Conservation (phyloP, 2,113 vertebrate species). For the Azemiops feae region DNA sequence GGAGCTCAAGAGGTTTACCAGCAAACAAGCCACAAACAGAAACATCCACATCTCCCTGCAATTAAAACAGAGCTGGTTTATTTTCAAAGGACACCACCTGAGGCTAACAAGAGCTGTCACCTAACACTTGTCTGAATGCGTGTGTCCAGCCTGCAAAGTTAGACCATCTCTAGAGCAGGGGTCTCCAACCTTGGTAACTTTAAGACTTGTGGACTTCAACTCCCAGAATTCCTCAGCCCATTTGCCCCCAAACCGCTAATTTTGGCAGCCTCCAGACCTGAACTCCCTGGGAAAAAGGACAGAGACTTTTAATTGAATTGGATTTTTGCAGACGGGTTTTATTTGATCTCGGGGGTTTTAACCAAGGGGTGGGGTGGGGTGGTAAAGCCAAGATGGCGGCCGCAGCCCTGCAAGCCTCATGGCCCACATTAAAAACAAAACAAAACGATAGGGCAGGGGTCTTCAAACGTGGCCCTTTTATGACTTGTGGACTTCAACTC, state of each 20-base stretch:
- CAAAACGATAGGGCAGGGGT: too few relatives aligned
- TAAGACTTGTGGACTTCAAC: too few relatives aligned
- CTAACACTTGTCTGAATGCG: neutral
- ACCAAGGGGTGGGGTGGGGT: neutral
- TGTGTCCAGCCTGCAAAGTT: neutral
- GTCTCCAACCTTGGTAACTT: too few relatives aligned
- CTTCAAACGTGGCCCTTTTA: too few relatives aligned
- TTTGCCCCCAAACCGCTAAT: neutral
- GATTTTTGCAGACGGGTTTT: neutral
- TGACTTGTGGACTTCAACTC: too few relatives aligned
- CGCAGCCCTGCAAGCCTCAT: too few relatives aligned
- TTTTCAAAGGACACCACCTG: neutral
- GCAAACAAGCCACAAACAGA: neutral
- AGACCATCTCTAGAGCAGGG: neutral
- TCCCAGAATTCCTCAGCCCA: too few relatives aligned
- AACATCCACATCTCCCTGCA: neutral
- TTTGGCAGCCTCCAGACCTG: fast-evolving
- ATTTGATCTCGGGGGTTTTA: neutral
- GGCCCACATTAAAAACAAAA: too few relatives aligned
- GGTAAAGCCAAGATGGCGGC: too few relatives aligned
- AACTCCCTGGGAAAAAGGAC: neutral
- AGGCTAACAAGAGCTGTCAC: neutral
- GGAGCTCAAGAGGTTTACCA: neutral
- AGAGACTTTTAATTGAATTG: too few relatives aligned
- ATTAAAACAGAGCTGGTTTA: neutral